Percentiles rank a stretch among this genome's conserved stretches.
phyloP scores from a whole-genome alignment of 1,140 invertebrate genomes.

The Schlechtendalia chinensis region DNA sequence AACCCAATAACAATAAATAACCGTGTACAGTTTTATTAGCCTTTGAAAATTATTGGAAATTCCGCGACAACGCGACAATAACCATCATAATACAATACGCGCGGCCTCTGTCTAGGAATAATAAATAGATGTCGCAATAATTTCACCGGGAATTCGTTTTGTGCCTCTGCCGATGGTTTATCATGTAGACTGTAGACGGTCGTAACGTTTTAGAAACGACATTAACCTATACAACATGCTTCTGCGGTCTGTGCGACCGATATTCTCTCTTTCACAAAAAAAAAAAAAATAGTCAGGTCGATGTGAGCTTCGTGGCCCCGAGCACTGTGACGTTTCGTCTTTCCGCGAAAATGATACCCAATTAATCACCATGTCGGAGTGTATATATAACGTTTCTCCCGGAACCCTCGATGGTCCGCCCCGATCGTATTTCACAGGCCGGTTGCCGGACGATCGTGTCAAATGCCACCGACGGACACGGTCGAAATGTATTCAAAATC shows the following conservation, averaged over 20 bases:
- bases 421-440: constrained; percentile 27
- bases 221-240: not conserved
- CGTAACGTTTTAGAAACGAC: not conserved
- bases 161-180: too few relatives aligned
- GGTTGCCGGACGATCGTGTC: not conserved
- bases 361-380: not conserved
- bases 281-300: not conserved
- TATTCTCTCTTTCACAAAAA: too few relatives aligned
- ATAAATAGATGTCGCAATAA: too few relatives aligned
- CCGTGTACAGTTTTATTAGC: too few relatives aligned
- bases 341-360: not conserved
- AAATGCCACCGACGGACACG: not conserved
- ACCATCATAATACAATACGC: too few relatives aligned
- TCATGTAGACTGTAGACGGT: not conserved
- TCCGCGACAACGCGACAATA: too few relatives aligned
- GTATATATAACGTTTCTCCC: not conserved
- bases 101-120: too few relatives aligned
- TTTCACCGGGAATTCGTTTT: too few relatives aligned
- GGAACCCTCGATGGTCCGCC: not conserved
- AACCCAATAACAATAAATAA: too few relatives aligned
- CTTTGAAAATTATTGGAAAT: too few relatives aligned
- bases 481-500: not conserved
- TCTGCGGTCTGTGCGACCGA: not conserved
- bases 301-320: not conserved
- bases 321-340: not conserved